Base-by-base conservation (phyloP, 2,113 vertebrate genomes). In the Rhinogobius similis region DNA sequence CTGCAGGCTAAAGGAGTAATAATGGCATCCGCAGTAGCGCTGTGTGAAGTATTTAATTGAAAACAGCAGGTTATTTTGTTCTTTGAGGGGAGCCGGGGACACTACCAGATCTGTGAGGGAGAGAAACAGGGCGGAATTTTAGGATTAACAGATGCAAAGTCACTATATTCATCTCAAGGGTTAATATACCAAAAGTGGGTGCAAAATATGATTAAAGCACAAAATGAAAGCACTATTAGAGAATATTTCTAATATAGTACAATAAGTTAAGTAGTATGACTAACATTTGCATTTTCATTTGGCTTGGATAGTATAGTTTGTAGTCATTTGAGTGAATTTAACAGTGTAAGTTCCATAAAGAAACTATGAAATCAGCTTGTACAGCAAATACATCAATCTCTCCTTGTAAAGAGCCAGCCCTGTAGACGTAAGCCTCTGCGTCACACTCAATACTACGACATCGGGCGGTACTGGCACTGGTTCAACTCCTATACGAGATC, bases 1-100 rank as follows among this genome's bases (percentile, higher is more conserved):
- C 80, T 78, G 44, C 80, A 85, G 70, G 82, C 77, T 78, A 77
- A 74, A 76, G 67, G 79, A 81, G 82, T 58, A 63, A 75, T 79
- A 78, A 81, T 64, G 62, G 65, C 27, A 68, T 67, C 58, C 66
- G 61, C 68, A 68, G 80, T 70, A 69, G 65, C 65, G n/a, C 16
- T 62, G 43, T 43, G 67, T 48, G 50, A 64, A 77, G 69, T 52
- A 24, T 67, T 44, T 84, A 84, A 89, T 85, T 85, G 82, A 85
- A 80, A 86, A 76, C 78, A 86, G 85, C 81, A 66, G 78, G 84
- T 48, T 68, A 64, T 66, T 68, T 55, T 56, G 26, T 52, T 55
- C 55, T 63, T 18, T 18, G 65, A 77, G 73, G 39, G 55, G 73
- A 66, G 75, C 48, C 26, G 41, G 58, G 43, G 50, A 10, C 62